Evolutionary conservation across 2,797 vertebrate genomes (phyloP).

Genomic region (Sarcoramphus papa): DNA sequence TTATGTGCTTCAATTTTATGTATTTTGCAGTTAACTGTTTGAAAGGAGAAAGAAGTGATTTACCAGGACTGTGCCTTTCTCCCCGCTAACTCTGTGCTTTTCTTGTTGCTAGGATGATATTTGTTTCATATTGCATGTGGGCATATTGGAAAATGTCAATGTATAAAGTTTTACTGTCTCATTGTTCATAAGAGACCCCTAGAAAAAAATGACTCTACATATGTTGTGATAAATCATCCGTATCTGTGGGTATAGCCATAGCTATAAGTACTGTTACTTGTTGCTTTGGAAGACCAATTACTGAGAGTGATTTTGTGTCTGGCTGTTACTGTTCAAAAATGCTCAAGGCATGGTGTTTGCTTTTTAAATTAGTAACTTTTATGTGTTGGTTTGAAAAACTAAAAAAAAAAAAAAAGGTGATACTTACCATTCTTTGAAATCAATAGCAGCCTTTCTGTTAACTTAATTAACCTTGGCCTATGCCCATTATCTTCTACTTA

Average conservation of each 20-base stretch:
- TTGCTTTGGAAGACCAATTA: neutral
- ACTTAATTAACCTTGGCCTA: neutral
- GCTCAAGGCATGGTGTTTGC: neutral
- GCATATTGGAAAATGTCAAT: neutral
- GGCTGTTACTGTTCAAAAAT: neutral
- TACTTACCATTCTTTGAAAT: neutral
- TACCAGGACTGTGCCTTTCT: constrained; percentile 31
- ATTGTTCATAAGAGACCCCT: neutral
- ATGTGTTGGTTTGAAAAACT: neutral
- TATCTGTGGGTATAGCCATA: neutral
- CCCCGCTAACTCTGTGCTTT: neutral
- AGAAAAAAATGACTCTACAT: fast-evolving
- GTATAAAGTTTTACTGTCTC: neutral
- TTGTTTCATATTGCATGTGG: neutral
- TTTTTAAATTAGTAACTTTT: neutral
- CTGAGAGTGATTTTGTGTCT: neutral
- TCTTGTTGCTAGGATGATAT: neutral
- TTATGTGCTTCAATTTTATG: constrained; percentile 60
- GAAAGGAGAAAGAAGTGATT: constrained; percentile 56
- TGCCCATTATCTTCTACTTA: neutral
- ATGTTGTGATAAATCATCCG: fast-evolving
- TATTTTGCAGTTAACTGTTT: constrained; percentile 61
- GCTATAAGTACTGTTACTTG: neutral
- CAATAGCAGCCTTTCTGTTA: neutral
- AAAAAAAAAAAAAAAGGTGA: neutral